Conservation (phyloP, 2,888 invertebrate genomes). For the Melieria omissa region DNA sequence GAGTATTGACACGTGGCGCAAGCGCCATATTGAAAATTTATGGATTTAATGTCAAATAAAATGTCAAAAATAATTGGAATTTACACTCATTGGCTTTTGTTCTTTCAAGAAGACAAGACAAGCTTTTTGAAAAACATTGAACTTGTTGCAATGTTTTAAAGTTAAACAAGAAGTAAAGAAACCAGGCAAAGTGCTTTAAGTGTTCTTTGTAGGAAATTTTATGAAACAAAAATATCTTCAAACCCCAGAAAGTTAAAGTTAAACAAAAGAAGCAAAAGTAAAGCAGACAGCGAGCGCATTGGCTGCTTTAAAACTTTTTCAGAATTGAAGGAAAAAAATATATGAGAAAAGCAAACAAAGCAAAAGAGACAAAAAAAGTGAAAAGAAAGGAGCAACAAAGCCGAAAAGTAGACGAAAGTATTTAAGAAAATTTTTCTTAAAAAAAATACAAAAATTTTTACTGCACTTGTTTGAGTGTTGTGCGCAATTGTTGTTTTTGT, state of each 20-base stretch:
- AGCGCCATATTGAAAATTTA: constrained; percentile 43
- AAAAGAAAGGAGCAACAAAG: not conserved
- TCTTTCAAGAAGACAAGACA: not conserved
- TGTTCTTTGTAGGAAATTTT: too few relatives aligned
- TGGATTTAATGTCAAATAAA: constrained; percentile 44
- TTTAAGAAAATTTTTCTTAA: constrained; percentile 5
- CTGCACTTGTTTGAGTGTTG: constrained; percentile 11
- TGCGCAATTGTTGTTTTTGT: not conserved
- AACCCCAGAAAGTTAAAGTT: not conserved
- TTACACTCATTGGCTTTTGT: not conserved
- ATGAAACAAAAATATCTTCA: not conserved
- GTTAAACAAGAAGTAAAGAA: too few relatives aligned
- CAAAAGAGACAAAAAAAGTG: not conserved
- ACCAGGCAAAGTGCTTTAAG: too few relatives aligned
- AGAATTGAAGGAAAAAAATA: constrained; percentile 10
- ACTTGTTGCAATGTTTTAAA: not conserved
- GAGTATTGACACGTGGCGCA: constrained; percentile 46
- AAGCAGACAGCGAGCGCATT: not conserved
- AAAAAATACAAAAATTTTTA: constrained; percentile 26
- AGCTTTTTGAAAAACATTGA: not conserved
- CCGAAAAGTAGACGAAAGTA: constrained; percentile 20
- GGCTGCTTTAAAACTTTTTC: not conserved
- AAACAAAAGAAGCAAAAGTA: not conserved
- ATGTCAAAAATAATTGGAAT: constrained; percentile 33
- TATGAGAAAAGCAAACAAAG: not conserved